Conservation (phyloP, 2,797 vertebrate species). For the Xerus rutilus region DNA sequence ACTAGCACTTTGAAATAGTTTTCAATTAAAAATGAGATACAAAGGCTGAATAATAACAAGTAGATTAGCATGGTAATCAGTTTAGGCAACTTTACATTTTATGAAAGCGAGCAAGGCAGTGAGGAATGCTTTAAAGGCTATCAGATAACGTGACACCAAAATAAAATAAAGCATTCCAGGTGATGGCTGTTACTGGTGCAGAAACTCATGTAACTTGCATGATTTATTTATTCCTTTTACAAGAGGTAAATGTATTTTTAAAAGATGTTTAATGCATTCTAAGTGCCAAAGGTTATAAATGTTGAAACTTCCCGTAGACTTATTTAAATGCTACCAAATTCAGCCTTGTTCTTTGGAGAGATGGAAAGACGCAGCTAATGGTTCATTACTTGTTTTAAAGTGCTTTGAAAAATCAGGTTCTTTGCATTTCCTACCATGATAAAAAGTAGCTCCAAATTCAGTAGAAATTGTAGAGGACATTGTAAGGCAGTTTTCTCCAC, state of each 20-base stretch:
- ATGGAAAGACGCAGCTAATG: not conserved
- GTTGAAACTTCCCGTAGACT: conserved; percentile 67
- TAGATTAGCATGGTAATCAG: not conserved
- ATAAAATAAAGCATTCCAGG: conserved; percentile 77
- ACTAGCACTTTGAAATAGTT: conserved; percentile 13
- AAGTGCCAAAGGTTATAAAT: conserved; percentile 64
- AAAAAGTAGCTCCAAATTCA: not conserved
- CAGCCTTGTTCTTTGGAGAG: not conserved
- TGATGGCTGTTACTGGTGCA: conserved; percentile 80
- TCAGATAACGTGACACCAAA: conserved; percentile 56
- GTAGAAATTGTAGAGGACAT: not conserved
- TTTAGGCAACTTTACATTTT: not conserved
- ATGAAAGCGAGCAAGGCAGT: not conserved
- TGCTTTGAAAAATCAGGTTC: conserved; percentile 38
- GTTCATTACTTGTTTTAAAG: conserved; percentile 2
- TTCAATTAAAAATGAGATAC: conserved; percentile 47
- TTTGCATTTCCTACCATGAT: not conserved
- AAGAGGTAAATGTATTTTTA: conserved; percentile 81
- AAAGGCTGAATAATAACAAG: conserved; percentile 39
- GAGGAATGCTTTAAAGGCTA: conserved; percentile 61
- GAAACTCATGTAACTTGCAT: conserved; percentile 67
- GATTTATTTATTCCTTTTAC: conserved; percentile 77
- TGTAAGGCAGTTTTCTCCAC: not conserved
- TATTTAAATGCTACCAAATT: not conserved
- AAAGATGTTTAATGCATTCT: conserved; percentile 83